Evolutionary conservation across 2,888 invertebrate species (phyloP), one percentile per base, ranked within the genome.

Genomic region (Pinctada fucata): DNA sequence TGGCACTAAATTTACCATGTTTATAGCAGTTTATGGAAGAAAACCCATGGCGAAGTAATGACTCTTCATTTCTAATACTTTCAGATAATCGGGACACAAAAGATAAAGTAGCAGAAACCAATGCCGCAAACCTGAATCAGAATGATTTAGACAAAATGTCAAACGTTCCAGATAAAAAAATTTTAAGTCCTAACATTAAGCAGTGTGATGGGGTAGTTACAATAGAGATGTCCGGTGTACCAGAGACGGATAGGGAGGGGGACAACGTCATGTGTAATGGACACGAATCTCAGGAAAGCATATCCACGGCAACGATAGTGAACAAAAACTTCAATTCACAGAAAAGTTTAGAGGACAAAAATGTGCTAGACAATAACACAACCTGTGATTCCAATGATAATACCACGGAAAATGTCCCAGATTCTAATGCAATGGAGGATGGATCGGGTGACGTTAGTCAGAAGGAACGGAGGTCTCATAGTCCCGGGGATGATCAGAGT

Each of bases 211-310:
- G 82, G 73, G 82, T 83, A 13, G 72, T 79, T 45, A 81, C 80
- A 47, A 80, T 77, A 58, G 74, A 74, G 10, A 51, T 74, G 31
- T 49, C 58, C 31, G 50, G 66, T 10, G 16, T 66, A 13, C 49
- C 66, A 49, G 50, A 74, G 45, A 16, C 47, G 10, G 72, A 73
- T 16, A 69, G 79, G n/a, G 71, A 77, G 13, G 75, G 71, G 5
- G 72, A 75, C 45, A 68, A 66, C n/a, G 76, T 79, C 3, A 73
- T 85, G 84, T 88, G 88, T 86, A 88, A 88, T 65, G 88, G 87
- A 75, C 85, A 84, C 77, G 83, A 86, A 78, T 85, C 85, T 83
- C 83, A 84, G 52, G 80, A 81, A 47, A 83, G 81, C 64, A 48
- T 49, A 66, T 80, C 76, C 72, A n/a, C 65, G 16, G 72, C 50